Evolutionary conservation across 2,797 vertebrate species (phyloP).

Genomic region (Toxotes lorentzi): DNA sequence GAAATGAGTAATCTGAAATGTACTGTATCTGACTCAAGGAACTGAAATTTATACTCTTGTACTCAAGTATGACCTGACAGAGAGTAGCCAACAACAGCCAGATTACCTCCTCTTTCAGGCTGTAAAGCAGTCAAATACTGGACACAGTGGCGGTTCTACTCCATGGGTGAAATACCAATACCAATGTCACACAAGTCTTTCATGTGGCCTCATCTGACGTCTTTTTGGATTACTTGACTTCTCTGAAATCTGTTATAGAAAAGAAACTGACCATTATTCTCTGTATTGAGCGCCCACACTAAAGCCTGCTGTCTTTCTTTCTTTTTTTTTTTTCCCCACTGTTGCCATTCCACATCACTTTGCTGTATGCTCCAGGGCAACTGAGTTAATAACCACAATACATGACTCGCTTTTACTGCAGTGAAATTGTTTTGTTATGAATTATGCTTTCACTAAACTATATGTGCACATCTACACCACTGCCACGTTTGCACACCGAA

Average conservation of each 20-base stretch:
- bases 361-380: conserved; percentile 37
- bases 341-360: conserved; percentile 31
- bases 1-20: conserved; percentile 4
- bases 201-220: conserved; percentile 23
- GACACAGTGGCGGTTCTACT: too few relatives aligned
- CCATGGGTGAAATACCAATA: too few relatives aligned
- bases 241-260: conserved; percentile 26
- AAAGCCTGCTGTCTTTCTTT: neutral
- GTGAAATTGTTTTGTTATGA: conserved; percentile 42
- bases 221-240: conserved; percentile 25
- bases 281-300: conserved; percentile 22
- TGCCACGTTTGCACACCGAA: neutral
- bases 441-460: conserved; percentile 3
- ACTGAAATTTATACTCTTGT: neutral
- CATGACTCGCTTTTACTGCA: conserved; percentile 29
- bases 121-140: conserved; percentile 13
- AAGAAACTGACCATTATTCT: conserved; percentile 25
- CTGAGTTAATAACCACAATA: conserved; percentile 14
- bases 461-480: neutral
- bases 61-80: neutral
- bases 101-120: conserved; percentile 1
- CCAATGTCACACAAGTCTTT: conserved; percentile 9
- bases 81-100: neutral
- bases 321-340: neutral
- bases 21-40: conserved; percentile 1